A percentile compares a stretch with the other conserved stretches of the same genome.
Conservation (phyloP, 2,888 invertebrate species). For the Lithosia quadra region DNA sequence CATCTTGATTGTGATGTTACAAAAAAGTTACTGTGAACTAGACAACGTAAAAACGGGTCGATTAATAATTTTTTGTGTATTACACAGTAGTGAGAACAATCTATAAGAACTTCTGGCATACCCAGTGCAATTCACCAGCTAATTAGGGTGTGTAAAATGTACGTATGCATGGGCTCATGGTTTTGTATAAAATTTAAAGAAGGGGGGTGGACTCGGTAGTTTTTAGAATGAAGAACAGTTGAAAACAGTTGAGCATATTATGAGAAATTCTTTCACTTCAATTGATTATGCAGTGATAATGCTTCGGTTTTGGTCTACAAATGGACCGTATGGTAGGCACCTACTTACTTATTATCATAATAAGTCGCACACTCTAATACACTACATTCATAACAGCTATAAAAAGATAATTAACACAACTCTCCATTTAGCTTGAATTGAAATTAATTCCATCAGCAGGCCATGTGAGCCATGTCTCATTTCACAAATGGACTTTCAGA, state of each 20-base stretch:
- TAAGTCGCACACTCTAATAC: not conserved
- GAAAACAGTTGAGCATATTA: too few relatives aligned
- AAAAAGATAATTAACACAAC: not conserved
- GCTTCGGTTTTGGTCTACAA: not conserved
- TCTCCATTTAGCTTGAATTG: slow-evolving; percentile 50
- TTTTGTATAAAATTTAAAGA: too few relatives aligned
- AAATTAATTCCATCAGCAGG: slow-evolving; percentile 53
- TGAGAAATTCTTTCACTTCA: too few relatives aligned
- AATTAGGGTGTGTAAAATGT: too few relatives aligned
- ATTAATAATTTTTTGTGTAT: not conserved
- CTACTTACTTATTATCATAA: too few relatives aligned
- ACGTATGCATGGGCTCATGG: too few relatives aligned
- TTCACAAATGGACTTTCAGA: slow-evolving; percentile 56
- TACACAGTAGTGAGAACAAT: not conserved
- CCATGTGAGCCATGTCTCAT: slow-evolving; percentile 47
- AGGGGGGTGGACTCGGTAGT: too few relatives aligned
- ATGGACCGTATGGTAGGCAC: not conserved
- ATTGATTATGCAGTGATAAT: too few relatives aligned
- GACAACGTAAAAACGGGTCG: not conserved
- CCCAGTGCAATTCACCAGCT: too few relatives aligned
- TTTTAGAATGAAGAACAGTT: too few relatives aligned
- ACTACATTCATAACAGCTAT: not conserved
- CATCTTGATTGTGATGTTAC: not conserved
- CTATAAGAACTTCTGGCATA: not conserved
- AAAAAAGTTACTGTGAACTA: not conserved